phyloP scores from a whole-genome alignment of 2,888 invertebrate genomes.

The Diabrotica balteata region DNA sequence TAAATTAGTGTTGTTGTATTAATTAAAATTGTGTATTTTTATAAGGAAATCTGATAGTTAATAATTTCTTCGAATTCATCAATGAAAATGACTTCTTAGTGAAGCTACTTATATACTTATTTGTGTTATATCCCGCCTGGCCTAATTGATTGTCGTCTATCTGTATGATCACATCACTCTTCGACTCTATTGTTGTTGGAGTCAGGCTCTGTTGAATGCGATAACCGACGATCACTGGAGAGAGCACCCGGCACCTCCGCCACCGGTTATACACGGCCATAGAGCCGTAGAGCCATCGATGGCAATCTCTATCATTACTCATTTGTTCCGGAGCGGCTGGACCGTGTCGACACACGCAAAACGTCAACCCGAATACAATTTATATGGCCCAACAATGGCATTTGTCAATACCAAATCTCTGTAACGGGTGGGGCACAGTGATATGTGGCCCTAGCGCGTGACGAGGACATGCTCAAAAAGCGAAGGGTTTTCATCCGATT shows the following conservation, averaged over 20 bases:
- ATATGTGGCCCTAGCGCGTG: conserved; percentile 51
- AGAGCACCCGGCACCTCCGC: conserved; percentile 15
- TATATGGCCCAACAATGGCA: conserved; percentile 56
- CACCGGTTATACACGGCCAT: conserved; percentile 16
- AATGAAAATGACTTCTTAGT: too few relatives aligned
- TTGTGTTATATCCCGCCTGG: neutral
- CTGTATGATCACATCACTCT: conserved; percentile 25
- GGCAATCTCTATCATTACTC: conserved; percentile 52
- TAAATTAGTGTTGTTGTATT: too few relatives aligned
- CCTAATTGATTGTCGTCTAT: conserved; percentile 13
- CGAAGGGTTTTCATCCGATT: conserved; percentile 20
- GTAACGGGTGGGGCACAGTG: conserved; percentile 49
- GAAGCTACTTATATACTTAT: too few relatives aligned
- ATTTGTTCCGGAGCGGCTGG: conserved; percentile 55
- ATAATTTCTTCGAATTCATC: too few relatives aligned
- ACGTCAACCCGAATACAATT: conserved; percentile 54
- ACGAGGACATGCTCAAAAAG: conserved; percentile 42
- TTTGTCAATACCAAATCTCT: conserved; percentile 58
- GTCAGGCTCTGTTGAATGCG: conserved; percentile 33
- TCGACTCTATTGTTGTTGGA: conserved; percentile 28
- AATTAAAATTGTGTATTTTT: neutral
- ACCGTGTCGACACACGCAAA: conserved; percentile 58
- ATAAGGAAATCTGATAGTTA: too few relatives aligned
- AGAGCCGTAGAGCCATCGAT: conserved; percentile 34
- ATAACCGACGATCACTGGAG: conserved; percentile 18